A percentile compares a stretch with the other conserved stretches of the same genome.
Evolutionary conservation across 2,113 vertebrate species (phyloP).

Genomic region (Barbus barbus): DNA sequence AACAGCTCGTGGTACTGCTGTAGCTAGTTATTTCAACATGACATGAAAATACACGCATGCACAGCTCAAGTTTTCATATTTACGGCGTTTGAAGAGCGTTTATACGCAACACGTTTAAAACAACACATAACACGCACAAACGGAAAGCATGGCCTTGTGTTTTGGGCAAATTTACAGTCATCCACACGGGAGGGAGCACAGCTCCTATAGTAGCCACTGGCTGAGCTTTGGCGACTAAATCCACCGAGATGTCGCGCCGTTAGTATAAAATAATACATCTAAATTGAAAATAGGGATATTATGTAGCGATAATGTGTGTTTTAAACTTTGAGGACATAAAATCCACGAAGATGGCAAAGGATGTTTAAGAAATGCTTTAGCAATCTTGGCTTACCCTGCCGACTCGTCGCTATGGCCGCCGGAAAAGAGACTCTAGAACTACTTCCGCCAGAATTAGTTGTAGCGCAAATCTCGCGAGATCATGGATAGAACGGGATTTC

Average conservation of each 20-base stretch:
- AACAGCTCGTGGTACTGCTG: not conserved
- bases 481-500: not conserved
- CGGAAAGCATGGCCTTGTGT: not conserved
- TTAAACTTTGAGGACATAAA: not conserved
- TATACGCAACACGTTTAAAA: not conserved
- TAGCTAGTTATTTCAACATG: not conserved
- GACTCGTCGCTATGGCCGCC: constrained; percentile 76
- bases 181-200: not conserved
- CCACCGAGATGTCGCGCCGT: not conserved
- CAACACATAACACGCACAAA: no score
- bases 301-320: accelerated
- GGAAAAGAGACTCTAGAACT: constrained; percentile 75
- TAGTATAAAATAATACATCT: constrained; percentile 4
- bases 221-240: not conserved
- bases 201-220: not conserved
- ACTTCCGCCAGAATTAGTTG: constrained; percentile 77
- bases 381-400: constrained; percentile 76
- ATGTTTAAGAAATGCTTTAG: constrained; percentile 59
- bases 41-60: not conserved
- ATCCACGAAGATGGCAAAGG: constrained; percentile 71
- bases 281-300: accelerated
- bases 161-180: not conserved
- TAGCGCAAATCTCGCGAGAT: constrained; percentile 74
- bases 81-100: not conserved
- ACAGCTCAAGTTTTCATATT: not conserved